phyloP scores from a whole-genome alignment of 2,888 invertebrate species.

The Drosophila fulvimacula region DNA sequence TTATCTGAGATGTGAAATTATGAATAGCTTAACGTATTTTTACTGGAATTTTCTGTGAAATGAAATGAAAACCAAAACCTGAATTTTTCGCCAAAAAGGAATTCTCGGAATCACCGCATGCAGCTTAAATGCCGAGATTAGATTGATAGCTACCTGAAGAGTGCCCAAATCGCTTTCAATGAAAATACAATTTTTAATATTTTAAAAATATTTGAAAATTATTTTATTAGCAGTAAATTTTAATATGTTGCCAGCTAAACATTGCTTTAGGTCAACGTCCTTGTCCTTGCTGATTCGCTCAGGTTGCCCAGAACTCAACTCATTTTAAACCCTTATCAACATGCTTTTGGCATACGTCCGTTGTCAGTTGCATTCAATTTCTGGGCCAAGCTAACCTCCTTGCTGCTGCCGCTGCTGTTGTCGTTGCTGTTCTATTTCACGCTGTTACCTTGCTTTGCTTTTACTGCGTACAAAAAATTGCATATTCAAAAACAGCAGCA shows the following conservation, averaged over 20 bases:
- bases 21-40: neutral
- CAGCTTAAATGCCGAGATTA: neutral
- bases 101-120: neutral
- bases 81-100: neutral
- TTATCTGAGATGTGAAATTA: neutral
- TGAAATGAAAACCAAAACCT: neutral
- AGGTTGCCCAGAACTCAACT: neutral
- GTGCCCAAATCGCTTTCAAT: neutral
- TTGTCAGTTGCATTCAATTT: slow-evolving; percentile 47
- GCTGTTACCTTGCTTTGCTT: slow-evolving; percentile 3
- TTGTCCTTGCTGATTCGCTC: neutral
- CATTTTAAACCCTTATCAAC: slow-evolving; percentile 35
- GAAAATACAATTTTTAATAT: neutral
- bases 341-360: slow-evolving; percentile 26
- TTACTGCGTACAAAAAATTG: slow-evolving; percentile 21
- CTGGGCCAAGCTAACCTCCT: slow-evolving; percentile 10
- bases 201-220: neutral
- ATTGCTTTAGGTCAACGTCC: neutral
- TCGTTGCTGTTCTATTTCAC: neutral
- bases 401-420: neutral
- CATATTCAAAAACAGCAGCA: slow-evolving; percentile 35
- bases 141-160: neutral
- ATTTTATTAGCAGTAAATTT: too few species aligned
- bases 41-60: neutral
- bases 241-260: neutral